These are phyloP conservation scores for Regulus satrapa DNA, from an alignment of 2,113 vertebrate genomes.

Conservation along the genomic window DNA sequence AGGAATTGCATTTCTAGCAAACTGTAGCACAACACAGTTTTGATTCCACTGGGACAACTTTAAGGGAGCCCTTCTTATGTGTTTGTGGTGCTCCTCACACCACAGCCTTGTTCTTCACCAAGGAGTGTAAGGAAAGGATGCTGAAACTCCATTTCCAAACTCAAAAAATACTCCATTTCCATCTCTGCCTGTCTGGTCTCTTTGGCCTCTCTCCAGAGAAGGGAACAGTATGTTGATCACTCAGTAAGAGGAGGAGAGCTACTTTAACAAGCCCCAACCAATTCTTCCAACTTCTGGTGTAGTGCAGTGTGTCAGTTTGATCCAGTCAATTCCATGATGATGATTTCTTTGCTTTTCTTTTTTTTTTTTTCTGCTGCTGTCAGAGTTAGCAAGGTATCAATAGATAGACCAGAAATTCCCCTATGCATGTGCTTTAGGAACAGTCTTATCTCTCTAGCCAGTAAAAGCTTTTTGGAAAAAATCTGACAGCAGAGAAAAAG, in stretches of 20 bases:
- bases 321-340: neutral
- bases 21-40: neutral
- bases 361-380: constrained; percentile 10
- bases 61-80: neutral
- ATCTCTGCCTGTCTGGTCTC: neutral
- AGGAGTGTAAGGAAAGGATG: neutral
- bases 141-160: neutral
- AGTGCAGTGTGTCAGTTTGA: neutral
- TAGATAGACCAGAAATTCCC: neutral
- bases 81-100: neutral
- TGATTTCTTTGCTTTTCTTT: neutral
- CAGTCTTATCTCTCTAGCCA: neutral
- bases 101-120: neutral
- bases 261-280: neutral
- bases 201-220: neutral
- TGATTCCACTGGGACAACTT: neutral
- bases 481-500: neutral
- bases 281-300: neutral
- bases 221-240: neutral
- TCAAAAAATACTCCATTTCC: neutral
- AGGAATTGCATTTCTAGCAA: neutral
- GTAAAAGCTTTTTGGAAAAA: constrained; percentile 32
- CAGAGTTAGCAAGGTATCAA: constrained; percentile 1
- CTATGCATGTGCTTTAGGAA: neutral
- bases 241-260: neutral